Evolutionary conservation across 2,888 invertebrate species (phyloP).

Genomic region (Steinernema carpocapsae): DNA sequence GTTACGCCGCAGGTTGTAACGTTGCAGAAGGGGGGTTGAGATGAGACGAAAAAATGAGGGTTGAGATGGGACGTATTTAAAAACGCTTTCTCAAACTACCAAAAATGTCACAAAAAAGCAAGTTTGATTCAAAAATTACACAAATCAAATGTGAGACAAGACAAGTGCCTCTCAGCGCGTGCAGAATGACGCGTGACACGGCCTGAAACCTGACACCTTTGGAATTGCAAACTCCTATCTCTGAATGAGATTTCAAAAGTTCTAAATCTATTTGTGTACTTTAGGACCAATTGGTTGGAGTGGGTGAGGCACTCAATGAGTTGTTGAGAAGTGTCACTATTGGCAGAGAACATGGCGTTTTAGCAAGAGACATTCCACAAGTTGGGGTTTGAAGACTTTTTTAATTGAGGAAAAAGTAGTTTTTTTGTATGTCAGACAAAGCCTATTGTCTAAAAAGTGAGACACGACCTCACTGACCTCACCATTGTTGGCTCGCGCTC

Average conservation of each 20-base stretch:
- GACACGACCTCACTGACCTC: too few relatives aligned
- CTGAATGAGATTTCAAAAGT: not conserved
- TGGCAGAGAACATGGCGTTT: not conserved
- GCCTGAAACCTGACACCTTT: not conserved
- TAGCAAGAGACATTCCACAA: too few relatives aligned
- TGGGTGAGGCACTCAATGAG: not conserved
- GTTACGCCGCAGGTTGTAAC: not conserved
- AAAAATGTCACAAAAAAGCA: not conserved
- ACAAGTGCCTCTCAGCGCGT: not conserved
- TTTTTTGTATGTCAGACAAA: too few relatives aligned
- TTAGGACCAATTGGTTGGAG: not conserved
- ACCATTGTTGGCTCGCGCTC: too few relatives aligned
- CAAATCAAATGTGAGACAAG: not conserved
- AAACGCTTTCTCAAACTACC: too few relatives aligned
- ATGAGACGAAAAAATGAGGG: not conserved
- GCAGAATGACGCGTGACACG: not conserved
- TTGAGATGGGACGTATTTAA: too few relatives aligned
- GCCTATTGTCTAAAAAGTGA: too few relatives aligned
- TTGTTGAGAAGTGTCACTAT: too few relatives aligned
- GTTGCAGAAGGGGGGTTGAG: not conserved
- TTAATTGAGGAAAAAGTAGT: too few relatives aligned
- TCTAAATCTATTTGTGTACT: not conserved
- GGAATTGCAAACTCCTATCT: not conserved
- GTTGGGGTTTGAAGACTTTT: too few relatives aligned
- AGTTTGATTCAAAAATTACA: too few relatives aligned